A percentile compares a stretch with the other conserved stretches of the same genome.
These are phyloP conservation scores for Argyresthia goedartella DNA, from an alignment of 2,888 invertebrate genomes.

Conservation along the genomic window DNA sequence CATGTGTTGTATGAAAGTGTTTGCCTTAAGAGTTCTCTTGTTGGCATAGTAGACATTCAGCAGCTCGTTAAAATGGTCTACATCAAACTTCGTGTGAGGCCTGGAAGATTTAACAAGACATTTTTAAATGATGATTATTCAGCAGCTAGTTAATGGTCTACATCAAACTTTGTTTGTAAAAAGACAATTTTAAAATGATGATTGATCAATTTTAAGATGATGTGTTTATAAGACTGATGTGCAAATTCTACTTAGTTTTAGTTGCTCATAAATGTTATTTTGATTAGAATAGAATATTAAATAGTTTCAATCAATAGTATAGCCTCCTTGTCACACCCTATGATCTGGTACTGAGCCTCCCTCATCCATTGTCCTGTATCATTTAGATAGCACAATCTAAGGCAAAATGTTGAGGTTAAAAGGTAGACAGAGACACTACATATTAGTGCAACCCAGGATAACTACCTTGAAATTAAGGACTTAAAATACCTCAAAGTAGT, in stretches of 20 bases:
- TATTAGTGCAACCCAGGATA: too few relatives aligned
- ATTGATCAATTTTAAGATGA: too few relatives aligned
- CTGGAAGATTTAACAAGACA: conserved; percentile 22
- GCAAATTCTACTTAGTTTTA: too few relatives aligned
- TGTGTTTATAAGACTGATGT: too few relatives aligned
- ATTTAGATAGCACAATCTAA: too few relatives aligned
- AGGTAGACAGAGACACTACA: too few relatives aligned
- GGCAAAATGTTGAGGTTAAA: too few relatives aligned
- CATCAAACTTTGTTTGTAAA: conserved; percentile 39
- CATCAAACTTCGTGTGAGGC: conserved; percentile 41
- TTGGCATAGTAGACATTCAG: conserved; percentile 73
- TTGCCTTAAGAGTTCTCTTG: conserved; percentile 42
- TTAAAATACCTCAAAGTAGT: conserved; percentile 44
- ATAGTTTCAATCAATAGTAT: too few relatives aligned
- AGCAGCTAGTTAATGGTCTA: conserved; percentile 69
- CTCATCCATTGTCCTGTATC: too few relatives aligned
- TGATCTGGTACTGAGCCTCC: too few relatives aligned
- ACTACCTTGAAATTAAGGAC: too few relatives aligned
- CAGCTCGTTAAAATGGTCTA: conserved; percentile 68
- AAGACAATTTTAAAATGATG: not conserved
- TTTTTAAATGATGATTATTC: conserved; percentile 14
- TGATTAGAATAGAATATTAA: not conserved
- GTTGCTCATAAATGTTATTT: not conserved
- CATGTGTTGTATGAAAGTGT: conserved; percentile 58
- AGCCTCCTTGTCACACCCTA: too few relatives aligned